A percentile compares a stretch with the other conserved stretches of the same genome.
Conservation (phyloP, 2,113 vertebrate species). For the Engystomops pustulosus region DNA sequence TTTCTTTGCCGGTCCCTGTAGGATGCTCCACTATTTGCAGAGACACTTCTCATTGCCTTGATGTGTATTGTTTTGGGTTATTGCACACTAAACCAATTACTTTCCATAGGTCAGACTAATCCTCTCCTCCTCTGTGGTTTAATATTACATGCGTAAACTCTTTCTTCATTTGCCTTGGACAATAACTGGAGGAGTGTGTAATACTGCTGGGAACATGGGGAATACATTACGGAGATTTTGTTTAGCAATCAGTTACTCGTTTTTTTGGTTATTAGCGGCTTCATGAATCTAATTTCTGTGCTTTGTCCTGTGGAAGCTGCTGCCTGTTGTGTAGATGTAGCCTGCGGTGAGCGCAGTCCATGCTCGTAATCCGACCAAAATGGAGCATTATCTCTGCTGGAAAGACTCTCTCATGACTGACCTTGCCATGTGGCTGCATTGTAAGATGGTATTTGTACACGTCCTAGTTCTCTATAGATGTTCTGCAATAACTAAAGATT, state of each 20-base stretch:
- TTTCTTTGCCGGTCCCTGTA: neutral
- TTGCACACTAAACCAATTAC: neutral
- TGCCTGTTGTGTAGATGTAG: neutral
- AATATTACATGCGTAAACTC: neutral
- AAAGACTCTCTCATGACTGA: neutral
- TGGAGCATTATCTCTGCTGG: constrained; percentile 26
- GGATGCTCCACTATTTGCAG: neutral
- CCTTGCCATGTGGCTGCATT: neutral
- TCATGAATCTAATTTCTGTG: neutral
- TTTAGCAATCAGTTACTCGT: neutral
- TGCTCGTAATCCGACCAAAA: neutral
- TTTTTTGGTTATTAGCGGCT: neutral
- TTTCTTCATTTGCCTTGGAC: neutral
- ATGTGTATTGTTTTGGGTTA: neutral
- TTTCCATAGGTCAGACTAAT: neutral
- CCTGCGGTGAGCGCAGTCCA: neutral
- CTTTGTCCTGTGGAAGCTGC: neutral
- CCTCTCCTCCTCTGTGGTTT: neutral
- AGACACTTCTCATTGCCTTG: neutral
- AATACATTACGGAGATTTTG: neutral
- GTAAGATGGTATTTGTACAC: neutral
- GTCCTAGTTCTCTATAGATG: neutral
- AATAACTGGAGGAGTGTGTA: neutral
- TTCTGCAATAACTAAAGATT: neutral
- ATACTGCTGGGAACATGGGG: neutral